These are phyloP conservation scores for Leucania comma DNA, from an alignment of 2,888 invertebrate species.

Conservation along the genomic window DNA sequence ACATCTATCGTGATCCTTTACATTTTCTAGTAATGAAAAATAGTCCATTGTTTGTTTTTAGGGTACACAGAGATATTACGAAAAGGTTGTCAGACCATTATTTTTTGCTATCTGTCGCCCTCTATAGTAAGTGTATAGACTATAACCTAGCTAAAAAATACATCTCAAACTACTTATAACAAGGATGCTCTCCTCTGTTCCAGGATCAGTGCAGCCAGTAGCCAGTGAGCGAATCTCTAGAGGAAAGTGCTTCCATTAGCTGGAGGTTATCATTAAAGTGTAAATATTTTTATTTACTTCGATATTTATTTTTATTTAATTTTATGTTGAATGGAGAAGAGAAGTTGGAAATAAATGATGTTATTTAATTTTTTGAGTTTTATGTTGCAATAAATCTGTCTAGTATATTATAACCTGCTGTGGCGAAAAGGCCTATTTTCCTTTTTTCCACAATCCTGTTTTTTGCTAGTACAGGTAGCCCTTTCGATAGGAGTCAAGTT, in stretches of 20 bases:
- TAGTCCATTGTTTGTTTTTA: no score
- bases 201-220: conserved; percentile 74
- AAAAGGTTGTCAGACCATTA: no score
- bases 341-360: conserved; percentile 48
- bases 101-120: no score
- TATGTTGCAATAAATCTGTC: not conserved
- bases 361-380: conserved; percentile 36
- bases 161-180: not conserved
- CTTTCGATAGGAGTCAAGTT: no score
- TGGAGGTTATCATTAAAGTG: conserved; percentile 60
- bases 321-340: conserved; percentile 47
- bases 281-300: conserved; percentile 72
- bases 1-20: no score
- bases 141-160: no score
- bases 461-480: no score
- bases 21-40: no score
- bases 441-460: no score
- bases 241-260: conserved; percentile 26
- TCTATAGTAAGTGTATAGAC: no score
- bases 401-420: not conserved
- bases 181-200: conserved; percentile 48
- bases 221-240: conserved; percentile 72
- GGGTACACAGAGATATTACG: no score
- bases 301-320: conserved; percentile 46
- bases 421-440: no score